Conservation (phyloP, 2,113 vertebrate species). For the Ammodytes dubius region DNA sequence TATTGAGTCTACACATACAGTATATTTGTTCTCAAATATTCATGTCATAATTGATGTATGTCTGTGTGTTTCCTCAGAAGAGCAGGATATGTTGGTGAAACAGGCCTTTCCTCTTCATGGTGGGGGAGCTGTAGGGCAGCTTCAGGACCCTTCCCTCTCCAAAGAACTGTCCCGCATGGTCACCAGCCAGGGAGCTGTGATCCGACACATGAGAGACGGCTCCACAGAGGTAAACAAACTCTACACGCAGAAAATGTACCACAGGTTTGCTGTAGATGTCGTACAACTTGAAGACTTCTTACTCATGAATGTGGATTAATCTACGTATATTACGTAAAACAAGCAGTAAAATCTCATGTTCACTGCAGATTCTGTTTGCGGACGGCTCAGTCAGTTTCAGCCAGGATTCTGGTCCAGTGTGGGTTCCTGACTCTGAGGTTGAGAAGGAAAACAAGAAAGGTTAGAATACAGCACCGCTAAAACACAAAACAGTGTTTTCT, state of each 20-base stretch:
- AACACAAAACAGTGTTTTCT: conserved; percentile 1
- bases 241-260: fast-evolving
- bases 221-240: conserved; percentile 87
- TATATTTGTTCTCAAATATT: neutral
- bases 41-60: neutral
- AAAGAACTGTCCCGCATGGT: conserved; percentile 89
- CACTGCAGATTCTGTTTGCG: conserved; percentile 90
- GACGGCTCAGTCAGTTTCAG: conserved; percentile 90
- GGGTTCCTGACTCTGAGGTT: conserved; percentile 52
- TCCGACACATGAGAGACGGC: conserved; percentile 89
- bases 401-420: conserved; percentile 87
- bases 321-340: neutral
- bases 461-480: conserved; percentile 54
- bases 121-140: conserved; percentile 17
- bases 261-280: neutral
- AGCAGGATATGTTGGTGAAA: conserved; percentile 82
- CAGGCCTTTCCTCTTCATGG: conserved; percentile 86
- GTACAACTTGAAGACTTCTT: neutral
- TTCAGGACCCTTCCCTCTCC: conserved; percentile 65
- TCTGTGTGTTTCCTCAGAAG: conserved; percentile 48
- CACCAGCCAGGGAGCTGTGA: conserved; percentile 89
- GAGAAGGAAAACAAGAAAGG: conserved; percentile 79
- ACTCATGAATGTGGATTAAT: neutral
- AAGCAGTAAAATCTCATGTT: neutral
- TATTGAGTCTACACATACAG: neutral